These are phyloP conservation scores for Odontocolon sp. DNA, from an alignment of 2,888 invertebrate species.

Conservation along the genomic window DNA sequence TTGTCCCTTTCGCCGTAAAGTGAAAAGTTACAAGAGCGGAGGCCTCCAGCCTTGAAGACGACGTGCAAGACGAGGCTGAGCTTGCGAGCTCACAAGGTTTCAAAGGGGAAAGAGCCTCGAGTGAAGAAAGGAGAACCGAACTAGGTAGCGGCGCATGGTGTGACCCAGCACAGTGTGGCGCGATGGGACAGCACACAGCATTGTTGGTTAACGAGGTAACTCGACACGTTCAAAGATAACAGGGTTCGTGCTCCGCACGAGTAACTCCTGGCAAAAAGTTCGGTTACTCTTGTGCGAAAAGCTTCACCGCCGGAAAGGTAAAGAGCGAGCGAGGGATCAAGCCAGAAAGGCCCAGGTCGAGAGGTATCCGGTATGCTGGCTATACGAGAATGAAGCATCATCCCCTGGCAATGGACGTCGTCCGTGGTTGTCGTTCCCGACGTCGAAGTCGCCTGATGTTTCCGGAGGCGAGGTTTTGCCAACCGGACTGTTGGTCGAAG, in stretches of 20 bases:
- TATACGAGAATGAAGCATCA: conserved; percentile 4
- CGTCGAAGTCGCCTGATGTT: conserved; percentile 42
- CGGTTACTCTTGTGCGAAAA: conserved; percentile 58
- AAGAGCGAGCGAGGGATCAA: not conserved
- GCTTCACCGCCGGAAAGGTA: no score
- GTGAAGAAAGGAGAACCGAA: conserved; percentile 35
- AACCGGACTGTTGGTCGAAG: conserved; percentile 3
- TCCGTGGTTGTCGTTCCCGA: conserved; percentile 14
- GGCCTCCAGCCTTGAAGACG: conserved; percentile 39
- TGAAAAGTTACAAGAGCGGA: conserved; percentile 73
- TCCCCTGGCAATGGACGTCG: not conserved
- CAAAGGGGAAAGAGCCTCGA: not conserved
- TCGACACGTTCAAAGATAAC: conserved; percentile 79
- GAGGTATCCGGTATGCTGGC: not conserved
- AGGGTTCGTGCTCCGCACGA: conserved; percentile 76
- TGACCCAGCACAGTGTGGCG: conserved; percentile 7
- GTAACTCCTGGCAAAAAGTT: conserved; percentile 75
- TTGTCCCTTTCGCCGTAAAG: conserved; percentile 71
- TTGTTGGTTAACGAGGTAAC: conserved; percentile 80
- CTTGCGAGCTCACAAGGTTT: conserved; percentile 7
- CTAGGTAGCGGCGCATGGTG: not conserved
- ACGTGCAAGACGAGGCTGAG: conserved; percentile 19
- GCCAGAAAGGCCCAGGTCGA: not conserved
- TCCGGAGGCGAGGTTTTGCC: not conserved
- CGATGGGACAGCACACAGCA: conserved; percentile 64